phyloP scores from a whole-genome alignment of 2,888 invertebrate genomes.

The Tridacna crocea region DNA sequence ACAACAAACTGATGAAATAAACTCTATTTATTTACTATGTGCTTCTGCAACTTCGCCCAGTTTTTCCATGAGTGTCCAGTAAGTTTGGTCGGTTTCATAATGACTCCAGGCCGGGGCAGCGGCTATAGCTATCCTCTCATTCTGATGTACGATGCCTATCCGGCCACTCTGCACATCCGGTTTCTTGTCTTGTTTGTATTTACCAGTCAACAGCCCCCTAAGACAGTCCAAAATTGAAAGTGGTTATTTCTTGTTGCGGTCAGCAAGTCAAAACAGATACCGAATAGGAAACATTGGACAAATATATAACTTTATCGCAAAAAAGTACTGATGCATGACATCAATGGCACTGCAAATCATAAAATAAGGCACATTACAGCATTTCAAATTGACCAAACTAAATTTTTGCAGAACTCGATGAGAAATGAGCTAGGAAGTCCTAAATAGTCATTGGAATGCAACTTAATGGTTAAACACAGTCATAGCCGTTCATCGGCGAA shows the following conservation, averaged over 20 bases:
- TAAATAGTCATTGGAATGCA: too few relatives aligned
- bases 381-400: too few relatives aligned
- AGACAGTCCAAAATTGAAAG: not conserved
- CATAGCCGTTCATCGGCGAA: too few relatives aligned
- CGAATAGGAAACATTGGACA: not conserved
- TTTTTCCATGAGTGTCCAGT: slow-evolving; percentile 60
- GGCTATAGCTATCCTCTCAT: slow-evolving; percentile 49
- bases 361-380: too few relatives aligned
- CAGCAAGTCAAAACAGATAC: not conserved
- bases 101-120: slow-evolving; percentile 60
- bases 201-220: slow-evolving; percentile 64
- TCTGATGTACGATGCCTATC: slow-evolving; percentile 37
- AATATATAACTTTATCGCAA: not conserved
- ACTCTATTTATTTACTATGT: not conserved
- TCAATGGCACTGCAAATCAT: too few relatives aligned
- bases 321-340: not conserved
- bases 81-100: slow-evolving; percentile 45
- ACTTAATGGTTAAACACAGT: too few relatives aligned
- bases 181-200: slow-evolving; percentile 54
- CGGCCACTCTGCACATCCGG: slow-evolving; percentile 43
- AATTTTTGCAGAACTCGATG: too few relatives aligned
- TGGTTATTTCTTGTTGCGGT: not conserved
- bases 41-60: not conserved
- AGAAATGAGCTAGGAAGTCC: too few relatives aligned
- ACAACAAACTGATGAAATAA: too few relatives aligned